Evolutionary conservation across 2,113 vertebrate species (phyloP).

Genomic region (Oreochromis aureus): DNA sequence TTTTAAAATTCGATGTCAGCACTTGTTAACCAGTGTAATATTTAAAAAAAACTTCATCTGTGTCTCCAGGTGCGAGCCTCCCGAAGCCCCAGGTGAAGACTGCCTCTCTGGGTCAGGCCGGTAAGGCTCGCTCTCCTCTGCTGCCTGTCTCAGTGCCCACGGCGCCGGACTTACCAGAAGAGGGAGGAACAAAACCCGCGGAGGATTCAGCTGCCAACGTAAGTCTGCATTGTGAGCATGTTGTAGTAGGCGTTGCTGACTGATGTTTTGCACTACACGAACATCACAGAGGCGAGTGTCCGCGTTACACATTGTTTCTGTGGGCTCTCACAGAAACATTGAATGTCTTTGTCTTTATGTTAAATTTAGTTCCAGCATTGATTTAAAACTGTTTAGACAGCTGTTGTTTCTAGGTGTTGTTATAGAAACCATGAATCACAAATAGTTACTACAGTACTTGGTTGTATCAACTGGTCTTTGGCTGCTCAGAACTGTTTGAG

Average conservation of each 20-base stretch:
- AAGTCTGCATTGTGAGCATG: constrained; percentile 45
- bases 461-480: neutral
- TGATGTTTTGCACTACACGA: neutral
- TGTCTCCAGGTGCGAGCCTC: constrained; percentile 76
- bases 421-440: neutral
- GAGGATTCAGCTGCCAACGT: constrained; percentile 85
- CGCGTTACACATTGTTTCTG: neutral
- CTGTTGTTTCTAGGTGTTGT: neutral
- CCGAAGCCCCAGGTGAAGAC: constrained; percentile 91
- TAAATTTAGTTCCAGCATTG: neutral
- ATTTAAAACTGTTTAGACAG: neutral
- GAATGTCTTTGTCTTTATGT: neutral
- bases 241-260: neutral
- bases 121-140: constrained; percentile 90
- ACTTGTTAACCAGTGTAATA: neutral
- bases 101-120: constrained; percentile 86
- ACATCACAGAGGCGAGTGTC: neutral
- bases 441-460: neutral
- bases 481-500: neutral
- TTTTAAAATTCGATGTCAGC: neutral
- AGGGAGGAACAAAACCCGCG: constrained; percentile 72
- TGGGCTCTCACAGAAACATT: neutral
- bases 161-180: constrained; percentile 84
- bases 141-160: constrained; percentile 92
- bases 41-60: neutral